Base-by-base conservation (phyloP, 1,140 invertebrate species). In the Aphelenchoides fujianensis region DNA sequence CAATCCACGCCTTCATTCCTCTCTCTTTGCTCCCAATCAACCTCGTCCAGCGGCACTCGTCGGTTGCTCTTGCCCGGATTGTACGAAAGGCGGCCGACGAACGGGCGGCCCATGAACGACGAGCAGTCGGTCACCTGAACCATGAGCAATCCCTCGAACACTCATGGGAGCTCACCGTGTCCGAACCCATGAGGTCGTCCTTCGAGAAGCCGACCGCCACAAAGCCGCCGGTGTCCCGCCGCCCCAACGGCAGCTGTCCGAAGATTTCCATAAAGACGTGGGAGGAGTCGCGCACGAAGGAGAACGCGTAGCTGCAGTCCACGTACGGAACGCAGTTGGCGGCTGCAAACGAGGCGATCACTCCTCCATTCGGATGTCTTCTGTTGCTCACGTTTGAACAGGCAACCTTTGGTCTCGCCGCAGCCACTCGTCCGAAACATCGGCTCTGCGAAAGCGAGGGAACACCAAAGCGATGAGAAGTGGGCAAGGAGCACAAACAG, bases 231-330 rank as follows among this genome's bases (percentile, higher is more conserved):
- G 5, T 7, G 7, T 19, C 19, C 27, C 55, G 27, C 34, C 34
- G 5, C 12, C 34, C 5, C 55, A 59, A 59, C 55, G 55, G 55
- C 55, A 59, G 34, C 5, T 5, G 5, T 5, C 27, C 55, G 19
- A 59, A 59, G 27, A 59, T 5, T 19, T 59, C 55, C 55, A 59
- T 59, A 23, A 59, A 59, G 19, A 59, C 55, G 34, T 59, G 55
- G 5, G 5, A 7, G 34, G 55, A 59, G 34, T 59, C 55, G 5
- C 55, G 55, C 5, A 59, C 55, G 34, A 30, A 59, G 5, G 55
- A 59, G 7, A 59, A 59, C 28, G 55, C 55, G 34, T 59, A 59
- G 34, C 27, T 5, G 34, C 55, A 59, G 23, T 59, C 55, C 27
- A 7, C 34, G 19, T 59, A 59, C 5, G 55, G 55, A 59, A 5